Evolutionary conservation across 2,797 vertebrate genomes (phyloP), one percentile per base, ranked within the genome.

Genomic region (Benthosema pterotum): DNA sequence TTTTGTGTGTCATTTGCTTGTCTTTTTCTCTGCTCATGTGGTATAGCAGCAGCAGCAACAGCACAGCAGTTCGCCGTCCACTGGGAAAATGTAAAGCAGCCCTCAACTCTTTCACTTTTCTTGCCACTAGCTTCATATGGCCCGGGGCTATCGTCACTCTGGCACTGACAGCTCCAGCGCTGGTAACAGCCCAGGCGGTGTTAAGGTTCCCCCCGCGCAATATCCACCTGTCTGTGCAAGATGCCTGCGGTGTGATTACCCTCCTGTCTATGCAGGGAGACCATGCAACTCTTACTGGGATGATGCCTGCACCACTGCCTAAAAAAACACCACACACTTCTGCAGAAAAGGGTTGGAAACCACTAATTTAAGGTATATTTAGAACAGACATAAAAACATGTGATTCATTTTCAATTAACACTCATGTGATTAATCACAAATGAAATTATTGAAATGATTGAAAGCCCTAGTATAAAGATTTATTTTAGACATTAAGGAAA

Each of bases 1-100:
- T 4, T 57, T 4, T 57, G 52, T 57, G 52, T 63, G 52, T 38
- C 9, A 9, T 38, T 38, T 38, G 32, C 32, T n/a, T 74, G 72
- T 76, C 77, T 64, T 65, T 54, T 45, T 52, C 74, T 56, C 68
- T 61, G 85, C 83, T 83, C 78, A 86, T 57, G 62, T 50, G 62
- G 74, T 65, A n/a, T n/a, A n/a, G n/a, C n/a, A n/a, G n/a, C n/a
- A n/a, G n/a, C n/a, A 57, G 56, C 65, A 68, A 68, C 15, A n/a
- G 71, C 58, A 63, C 72, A 50, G 60, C 14, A 2, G 59, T 16
- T 6, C 17, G 12, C 13, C 42, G 43, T 71, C 71, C 75, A 59
- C 19, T 47, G 60, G 76, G 73, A 52, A 63, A 50, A 69, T 77
- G 59, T 60, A 74, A 77, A 80, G 56, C 52, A 45, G 38, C 49